Base-by-base conservation (phyloP, 2,797 vertebrate genomes). In the Anguilla obscura region DNA sequence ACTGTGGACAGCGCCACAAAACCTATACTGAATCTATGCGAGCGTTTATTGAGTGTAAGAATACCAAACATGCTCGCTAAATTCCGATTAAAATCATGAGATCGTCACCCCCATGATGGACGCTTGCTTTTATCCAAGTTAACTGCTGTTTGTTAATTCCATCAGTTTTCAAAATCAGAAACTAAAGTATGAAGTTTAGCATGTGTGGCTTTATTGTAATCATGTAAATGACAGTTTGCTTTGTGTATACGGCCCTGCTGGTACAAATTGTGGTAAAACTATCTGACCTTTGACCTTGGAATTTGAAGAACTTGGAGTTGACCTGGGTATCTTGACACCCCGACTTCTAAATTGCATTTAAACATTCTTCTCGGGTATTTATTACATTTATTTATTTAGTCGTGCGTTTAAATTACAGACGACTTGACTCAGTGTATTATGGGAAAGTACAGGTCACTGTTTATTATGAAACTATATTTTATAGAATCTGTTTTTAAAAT, bases 231-330 rank as follows among this genome's bases (percentile, higher is more conserved):
- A 50, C 12, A 45, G 33, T 14, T 45, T 21, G 18, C 36, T 83
- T 82, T 76, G 86, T 88, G 88, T 9, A 83, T 92, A 48, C 85
- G 91, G 92, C 93, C 92, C 89, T 63, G 58, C 89, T 82, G 69
- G 88, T 69, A 91, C 89, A 92, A 90, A 93, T 91, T 84, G 86
- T 66, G 84, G 89, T 60, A 87, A 89, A 94, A 92, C 89, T 90
- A 93, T 94, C 92, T 93, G 91, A 94, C 94, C 92, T 92, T 85
- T 92, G 91, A 92, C 93, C 91, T 90, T 24, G 89, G 92, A 92
- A 92, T 93, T 91, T 91, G 86, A 88, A 86, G 90, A 87, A 88
- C 84, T 82, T 48, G 56, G 83, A 87, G 87, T 54, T 85, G 80
- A 88, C 91, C 89, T 89, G 90, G 90, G 92, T 91, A 92, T 91